Evolutionary conservation across 2,113 vertebrate genomes (phyloP).

Genomic region (Paradoxurus hermaphroditus): DNA sequence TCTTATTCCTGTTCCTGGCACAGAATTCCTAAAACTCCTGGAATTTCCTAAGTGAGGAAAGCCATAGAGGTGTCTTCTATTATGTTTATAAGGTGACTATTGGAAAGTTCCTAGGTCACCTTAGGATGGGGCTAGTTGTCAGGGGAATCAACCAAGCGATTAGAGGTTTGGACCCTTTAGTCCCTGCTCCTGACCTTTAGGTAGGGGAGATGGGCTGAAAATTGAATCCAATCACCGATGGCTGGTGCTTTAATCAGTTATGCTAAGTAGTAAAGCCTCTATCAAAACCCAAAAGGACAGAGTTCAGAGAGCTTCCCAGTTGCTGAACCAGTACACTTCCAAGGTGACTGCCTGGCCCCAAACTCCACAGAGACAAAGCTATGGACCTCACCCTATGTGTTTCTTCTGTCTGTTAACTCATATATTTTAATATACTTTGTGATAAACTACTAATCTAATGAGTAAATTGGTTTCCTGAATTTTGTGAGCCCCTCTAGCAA

Average conservation of each 20-base stretch:
- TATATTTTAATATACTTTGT: not conserved
- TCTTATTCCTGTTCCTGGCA: not conserved
- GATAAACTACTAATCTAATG: not conserved
- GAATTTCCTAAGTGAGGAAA: not conserved
- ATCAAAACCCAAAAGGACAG: not conserved
- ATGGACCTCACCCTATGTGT: not conserved
- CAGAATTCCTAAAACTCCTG: not conserved
- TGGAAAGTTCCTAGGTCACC: not conserved
- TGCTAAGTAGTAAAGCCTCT: not conserved
- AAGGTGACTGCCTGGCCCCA: not conserved
- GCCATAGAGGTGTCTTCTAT: not conserved
- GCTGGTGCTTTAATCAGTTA: not conserved
- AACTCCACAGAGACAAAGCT: not conserved
- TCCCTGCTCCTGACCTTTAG: not conserved
- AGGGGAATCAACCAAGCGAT: not conserved
- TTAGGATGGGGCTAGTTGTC: not conserved
- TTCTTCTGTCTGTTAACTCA: not conserved
- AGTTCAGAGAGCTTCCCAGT: not conserved
- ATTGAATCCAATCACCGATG: not conserved
- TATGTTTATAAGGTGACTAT: not conserved
- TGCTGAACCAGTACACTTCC: not conserved
- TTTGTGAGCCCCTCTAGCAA: not conserved
- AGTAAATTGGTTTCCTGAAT: not conserved
- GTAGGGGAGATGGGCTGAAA: not conserved
- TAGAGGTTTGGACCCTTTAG: not conserved